Conservation (phyloP, 2,797 vertebrate genomes). For the Halcyon smyrnensis region DNA sequence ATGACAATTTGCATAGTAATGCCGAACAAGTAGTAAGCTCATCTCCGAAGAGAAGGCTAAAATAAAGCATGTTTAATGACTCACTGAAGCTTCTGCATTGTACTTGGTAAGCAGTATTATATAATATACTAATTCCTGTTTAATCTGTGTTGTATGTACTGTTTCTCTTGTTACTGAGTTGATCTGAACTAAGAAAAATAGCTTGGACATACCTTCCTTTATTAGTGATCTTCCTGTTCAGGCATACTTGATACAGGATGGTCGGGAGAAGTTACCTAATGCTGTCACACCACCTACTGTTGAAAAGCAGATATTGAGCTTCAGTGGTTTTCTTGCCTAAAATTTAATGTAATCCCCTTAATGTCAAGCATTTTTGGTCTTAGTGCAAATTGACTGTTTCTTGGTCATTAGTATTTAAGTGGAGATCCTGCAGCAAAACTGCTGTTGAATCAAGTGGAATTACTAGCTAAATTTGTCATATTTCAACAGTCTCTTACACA, state of each 20-base stretch:
- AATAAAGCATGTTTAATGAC: neutral
- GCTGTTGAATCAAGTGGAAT: neutral
- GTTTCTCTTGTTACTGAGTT: neutral
- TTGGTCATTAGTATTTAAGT: neutral
- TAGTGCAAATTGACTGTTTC: neutral
- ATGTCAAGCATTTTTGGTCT: neutral
- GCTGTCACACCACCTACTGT: conserved; percentile 64
- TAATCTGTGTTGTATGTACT: neutral
- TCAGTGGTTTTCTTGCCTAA: neutral
- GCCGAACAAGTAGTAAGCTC: neutral
- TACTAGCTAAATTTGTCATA: neutral
- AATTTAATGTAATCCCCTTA: neutral
- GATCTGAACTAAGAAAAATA: neutral
- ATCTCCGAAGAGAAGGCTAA: neutral
- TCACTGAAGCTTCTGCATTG: neutral
- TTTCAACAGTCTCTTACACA: neutral
- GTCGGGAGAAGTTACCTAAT: neutral
- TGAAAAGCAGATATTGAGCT: neutral
- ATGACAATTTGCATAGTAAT: neutral
- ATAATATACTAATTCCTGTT: neutral
- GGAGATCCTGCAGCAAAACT: neutral
- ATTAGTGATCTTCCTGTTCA: neutral
- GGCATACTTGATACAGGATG: fast-evolving
- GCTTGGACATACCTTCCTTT: neutral
- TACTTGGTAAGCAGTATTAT: neutral